Base-by-base conservation (phyloP, 53 echinoderm and acorn worm genomes). In the Holothuria leucospilota region DNA sequence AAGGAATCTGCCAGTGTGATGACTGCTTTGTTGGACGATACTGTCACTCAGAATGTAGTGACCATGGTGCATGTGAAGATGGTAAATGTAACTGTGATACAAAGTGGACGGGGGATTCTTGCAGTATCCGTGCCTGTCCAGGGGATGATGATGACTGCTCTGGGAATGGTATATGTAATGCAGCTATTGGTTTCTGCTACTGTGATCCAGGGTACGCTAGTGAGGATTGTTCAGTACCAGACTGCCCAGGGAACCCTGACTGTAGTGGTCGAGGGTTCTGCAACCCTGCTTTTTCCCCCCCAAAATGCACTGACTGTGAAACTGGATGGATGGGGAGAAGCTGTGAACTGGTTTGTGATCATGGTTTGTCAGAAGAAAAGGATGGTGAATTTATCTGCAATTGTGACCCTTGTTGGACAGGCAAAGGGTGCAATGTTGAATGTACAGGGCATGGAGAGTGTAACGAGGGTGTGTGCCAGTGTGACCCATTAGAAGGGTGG, bases 331-430 rank as follows among this genome's bases (percentile, higher is more conserved):
- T 93, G 93, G 93, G 96, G 30, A 71, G 85, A 26, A 90, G 92
- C 62, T 96, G 96, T 83, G 93, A 96, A 34, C 84, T 91, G 51
- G 89, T 88, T 53, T 96, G 96, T 86, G 68, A 92, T 23, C 78
- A 96, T 82, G 96, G 96, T 51, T 13, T 46, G 2, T 51, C 60
- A 7, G 90, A 94, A 84, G 86, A 81, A 21, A 82, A 88, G 2
- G 86, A 78, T 85, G 96, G 93, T 73, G 90, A 89, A 72, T 91
- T 89, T 60, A 81, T 89, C 21, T 96, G 96, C 65, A 69, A 86
- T 25, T 96, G 96, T 84, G 96, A 96, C 30, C 90, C 96, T 24
- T 96, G 96, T 86, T 96, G 96, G 96, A 89, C 85, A n/a, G 93
- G 90, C 6, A 86, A 85, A 85, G 93, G 93, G 20, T 96, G 96